These are phyloP conservation scores for Heliconius nattereri DNA, from an alignment of 1,140 invertebrate species.

Conservation along the genomic window DNA sequence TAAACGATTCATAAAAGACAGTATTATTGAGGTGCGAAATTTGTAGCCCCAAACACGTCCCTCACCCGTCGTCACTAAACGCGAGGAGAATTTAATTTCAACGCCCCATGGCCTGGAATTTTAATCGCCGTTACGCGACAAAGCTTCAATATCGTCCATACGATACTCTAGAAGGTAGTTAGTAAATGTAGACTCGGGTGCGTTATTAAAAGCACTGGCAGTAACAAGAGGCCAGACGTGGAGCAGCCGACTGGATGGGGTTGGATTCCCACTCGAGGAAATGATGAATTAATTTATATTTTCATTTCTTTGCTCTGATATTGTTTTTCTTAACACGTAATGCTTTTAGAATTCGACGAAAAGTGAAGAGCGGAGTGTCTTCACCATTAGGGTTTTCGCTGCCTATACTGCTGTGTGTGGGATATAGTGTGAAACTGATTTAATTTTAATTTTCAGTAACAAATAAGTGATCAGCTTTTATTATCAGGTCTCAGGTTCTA, in stretches of 20 bases:
- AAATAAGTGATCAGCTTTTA: neutral
- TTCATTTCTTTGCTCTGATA: too few relatives aligned
- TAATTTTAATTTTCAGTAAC: neutral
- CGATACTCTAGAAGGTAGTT: constrained; percentile 22
- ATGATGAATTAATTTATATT: too few relatives aligned
- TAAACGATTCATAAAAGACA: constrained; percentile 57
- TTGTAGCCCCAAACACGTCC: constrained; percentile 61
- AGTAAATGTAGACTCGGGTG: constrained; percentile 4
- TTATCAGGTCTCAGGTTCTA: neutral
- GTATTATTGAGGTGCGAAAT: constrained; percentile 43
- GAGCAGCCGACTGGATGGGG: too few relatives aligned
- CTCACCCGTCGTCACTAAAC: constrained; percentile 46
- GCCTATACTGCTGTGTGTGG: too few relatives aligned
- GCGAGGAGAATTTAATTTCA: constrained; percentile 58
- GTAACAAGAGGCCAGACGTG: too few relatives aligned
- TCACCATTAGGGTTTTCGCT: too few relatives aligned
- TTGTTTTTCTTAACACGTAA: too few relatives aligned
- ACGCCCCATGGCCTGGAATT: constrained; percentile 55
- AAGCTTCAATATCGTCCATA: constrained; percentile 31
- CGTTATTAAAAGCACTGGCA: neutral
- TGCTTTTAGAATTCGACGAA: too few relatives aligned
- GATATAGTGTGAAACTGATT: too few relatives aligned
- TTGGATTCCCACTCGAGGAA: too few relatives aligned
- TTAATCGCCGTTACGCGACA: constrained; percentile 51
- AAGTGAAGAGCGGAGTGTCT: too few relatives aligned